A percentile compares a stretch with the other conserved stretches of the same genome.
Conservation (phyloP, 1,140 invertebrate species). For the Diprion similis region DNA sequence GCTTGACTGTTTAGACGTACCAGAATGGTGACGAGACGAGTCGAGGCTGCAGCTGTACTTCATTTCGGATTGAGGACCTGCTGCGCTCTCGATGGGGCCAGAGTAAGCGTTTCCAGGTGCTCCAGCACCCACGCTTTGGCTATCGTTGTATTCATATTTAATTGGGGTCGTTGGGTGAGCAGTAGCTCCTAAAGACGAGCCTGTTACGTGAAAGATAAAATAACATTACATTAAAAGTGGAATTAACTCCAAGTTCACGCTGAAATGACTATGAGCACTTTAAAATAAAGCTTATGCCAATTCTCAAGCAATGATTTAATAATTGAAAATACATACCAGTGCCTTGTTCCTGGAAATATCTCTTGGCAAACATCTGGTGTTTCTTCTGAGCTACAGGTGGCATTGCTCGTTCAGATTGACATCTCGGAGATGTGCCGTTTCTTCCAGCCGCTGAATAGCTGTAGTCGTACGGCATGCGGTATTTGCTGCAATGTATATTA, state of each 20-base stretch:
- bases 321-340: slow-evolving; percentile 33
- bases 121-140: slow-evolving; percentile 59
- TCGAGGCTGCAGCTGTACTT: slow-evolving; percentile 79
- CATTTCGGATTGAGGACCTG: slow-evolving; percentile 68
- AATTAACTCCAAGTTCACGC: too few relatives aligned
- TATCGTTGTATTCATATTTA: slow-evolving; percentile 70
- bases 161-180: slow-evolving; percentile 63
- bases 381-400: slow-evolving; percentile 87
- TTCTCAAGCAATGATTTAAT: background rate
- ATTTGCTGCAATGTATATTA: slow-evolving; percentile 65
- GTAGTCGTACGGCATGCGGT: slow-evolving; percentile 78
- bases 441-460: slow-evolving; percentile 64
- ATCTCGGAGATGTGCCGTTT: slow-evolving; percentile 46
- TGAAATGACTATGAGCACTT: too few relatives aligned
- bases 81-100: slow-evolving; percentile 60
- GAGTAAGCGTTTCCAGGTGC: slow-evolving; percentile 61
- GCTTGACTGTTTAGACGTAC: slow-evolving; percentile 33
- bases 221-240: too few relatives aligned
- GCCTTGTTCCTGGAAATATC: slow-evolving; percentile 75
- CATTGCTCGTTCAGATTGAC: slow-evolving; percentile 55
- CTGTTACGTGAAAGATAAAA: slow-evolving; percentile 19
- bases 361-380: slow-evolving; percentile 89
- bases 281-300: too few relatives aligned
- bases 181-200: slow-evolving; percentile 50
- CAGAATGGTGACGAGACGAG: slow-evolving; percentile 67